Percentiles rank a stretch among this genome's conserved stretches.
Evolutionary conservation across 2,113 vertebrate genomes (phyloP).

Genomic region (Ctenomys sociabilis): DNA sequence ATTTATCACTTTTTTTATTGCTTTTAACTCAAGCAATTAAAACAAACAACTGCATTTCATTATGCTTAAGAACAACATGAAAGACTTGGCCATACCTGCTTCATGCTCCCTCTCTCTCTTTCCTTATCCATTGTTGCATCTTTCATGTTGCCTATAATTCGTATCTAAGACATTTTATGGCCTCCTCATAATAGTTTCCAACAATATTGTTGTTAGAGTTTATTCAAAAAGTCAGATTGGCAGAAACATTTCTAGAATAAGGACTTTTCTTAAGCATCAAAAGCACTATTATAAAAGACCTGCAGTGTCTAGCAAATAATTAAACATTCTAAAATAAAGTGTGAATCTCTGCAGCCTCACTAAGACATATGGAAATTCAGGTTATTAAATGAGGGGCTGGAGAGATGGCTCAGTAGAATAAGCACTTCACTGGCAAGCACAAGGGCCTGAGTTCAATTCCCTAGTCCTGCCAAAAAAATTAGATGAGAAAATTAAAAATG

Average conservation of each 20-base stretch:
- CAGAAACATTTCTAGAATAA: background rate
- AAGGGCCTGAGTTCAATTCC: too few relatives aligned
- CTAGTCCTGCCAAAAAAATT: too few relatives aligned
- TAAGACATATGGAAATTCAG: background rate
- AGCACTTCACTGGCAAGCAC: too few relatives aligned
- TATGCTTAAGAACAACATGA: background rate
- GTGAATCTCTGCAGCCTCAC: background rate
- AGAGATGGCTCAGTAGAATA: too few relatives aligned
- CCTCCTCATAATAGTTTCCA: background rate
- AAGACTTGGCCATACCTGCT: background rate
- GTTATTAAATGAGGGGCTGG: too few relatives aligned
- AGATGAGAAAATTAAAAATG: background rate
- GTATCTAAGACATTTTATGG: background rate
- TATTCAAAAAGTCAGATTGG: background rate
- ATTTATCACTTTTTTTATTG: background rate
- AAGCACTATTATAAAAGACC: background rate
- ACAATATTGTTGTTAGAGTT: background rate
- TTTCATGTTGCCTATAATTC: background rate
- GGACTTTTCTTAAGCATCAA: background rate
- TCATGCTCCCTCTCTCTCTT: background rate
- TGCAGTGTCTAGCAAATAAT: background rate
- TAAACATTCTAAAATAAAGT: conserved; percentile 5
- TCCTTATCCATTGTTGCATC: too few relatives aligned
- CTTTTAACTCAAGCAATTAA: background rate
- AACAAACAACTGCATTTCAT: background rate